These are phyloP conservation scores for Tetranychus truncatus DNA, from an alignment of 2,888 invertebrate genomes.

Conservation along the genomic window DNA sequence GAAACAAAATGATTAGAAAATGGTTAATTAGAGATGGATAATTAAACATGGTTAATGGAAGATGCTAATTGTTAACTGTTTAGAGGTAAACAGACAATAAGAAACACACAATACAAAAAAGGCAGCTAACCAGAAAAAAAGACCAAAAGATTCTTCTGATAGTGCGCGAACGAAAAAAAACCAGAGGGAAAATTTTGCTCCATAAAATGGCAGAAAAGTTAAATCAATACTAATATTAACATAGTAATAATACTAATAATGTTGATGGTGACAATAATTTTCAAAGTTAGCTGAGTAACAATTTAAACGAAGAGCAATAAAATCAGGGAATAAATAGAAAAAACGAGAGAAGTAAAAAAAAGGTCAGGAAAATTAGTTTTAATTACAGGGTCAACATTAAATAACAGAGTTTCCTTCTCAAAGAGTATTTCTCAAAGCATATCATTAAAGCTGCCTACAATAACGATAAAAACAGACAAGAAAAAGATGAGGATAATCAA, in stretches of 20 bases:
- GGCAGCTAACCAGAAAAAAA: not conserved
- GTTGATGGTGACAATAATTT: not conserved
- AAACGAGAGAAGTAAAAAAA: not conserved
- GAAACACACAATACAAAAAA: not conserved
- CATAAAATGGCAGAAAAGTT: not conserved
- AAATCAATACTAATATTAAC: slow-evolving; percentile 5
- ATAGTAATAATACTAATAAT: not conserved
- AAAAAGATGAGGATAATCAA: no score
- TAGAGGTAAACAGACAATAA: not conserved
- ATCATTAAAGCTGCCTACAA: no score
- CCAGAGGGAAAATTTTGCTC: not conserved
- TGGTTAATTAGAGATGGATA: no score
- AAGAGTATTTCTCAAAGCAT: no score
- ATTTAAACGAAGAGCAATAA: no score
- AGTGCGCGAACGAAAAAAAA: not conserved
- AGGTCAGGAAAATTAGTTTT: not conserved
- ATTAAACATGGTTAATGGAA: no score
- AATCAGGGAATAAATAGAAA: not conserved
- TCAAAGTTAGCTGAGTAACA: no score
- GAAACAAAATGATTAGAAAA: no score
- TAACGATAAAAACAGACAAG: no score
- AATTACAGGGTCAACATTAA: not conserved
- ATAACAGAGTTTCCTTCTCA: not conserved
- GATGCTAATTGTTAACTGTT: no score
- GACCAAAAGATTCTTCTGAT: not conserved